phyloP scores from a whole-genome alignment of 2,888 invertebrate genomes.

The Monochamus alternatus region DNA sequence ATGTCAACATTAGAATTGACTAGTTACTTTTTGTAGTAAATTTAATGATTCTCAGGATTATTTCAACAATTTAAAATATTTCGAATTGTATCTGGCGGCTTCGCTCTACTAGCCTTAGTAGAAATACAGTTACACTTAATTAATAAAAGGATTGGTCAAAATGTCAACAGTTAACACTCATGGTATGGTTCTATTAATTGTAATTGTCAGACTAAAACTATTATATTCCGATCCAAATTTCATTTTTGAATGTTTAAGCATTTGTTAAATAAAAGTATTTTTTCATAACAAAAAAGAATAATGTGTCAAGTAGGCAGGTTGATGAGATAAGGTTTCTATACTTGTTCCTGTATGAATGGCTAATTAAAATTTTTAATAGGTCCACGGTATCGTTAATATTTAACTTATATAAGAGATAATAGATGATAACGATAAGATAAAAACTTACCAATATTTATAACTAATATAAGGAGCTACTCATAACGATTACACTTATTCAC shows the following conservation, averaged over 20 bases:
- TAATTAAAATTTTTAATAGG: slow-evolving; percentile 10
- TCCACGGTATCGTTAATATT: slow-evolving; percentile 3
- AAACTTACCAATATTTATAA: slow-evolving; percentile 62
- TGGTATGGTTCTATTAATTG: background rate
- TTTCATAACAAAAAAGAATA: slow-evolving; percentile 11
- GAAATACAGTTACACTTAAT: slow-evolving; percentile 14
- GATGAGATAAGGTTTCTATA: slow-evolving; percentile 28
- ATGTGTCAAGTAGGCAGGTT: slow-evolving; percentile 2
- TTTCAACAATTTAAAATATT: too few relatives aligned
- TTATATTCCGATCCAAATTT: background rate
- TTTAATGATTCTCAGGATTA: background rate
- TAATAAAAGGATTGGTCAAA: slow-evolving; percentile 14
- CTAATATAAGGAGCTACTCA: slow-evolving; percentile 62
- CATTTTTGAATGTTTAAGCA: background rate
- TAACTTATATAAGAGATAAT: slow-evolving; percentile 16
- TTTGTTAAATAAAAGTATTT: background rate
- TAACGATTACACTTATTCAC: slow-evolving; percentile 66
- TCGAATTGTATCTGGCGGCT: too few relatives aligned
- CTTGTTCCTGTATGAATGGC: slow-evolving; percentile 26
- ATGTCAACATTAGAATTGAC: slow-evolving; percentile 45
- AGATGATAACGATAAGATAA: slow-evolving; percentile 46
- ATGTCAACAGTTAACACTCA: slow-evolving; percentile 19
- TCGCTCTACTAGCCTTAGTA: too few relatives aligned
- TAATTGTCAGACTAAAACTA: background rate
- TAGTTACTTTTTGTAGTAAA: slow-evolving; percentile 12